phyloP scores from a whole-genome alignment of 2,888 invertebrate species.

The Brassicogethes aeneus region DNA sequence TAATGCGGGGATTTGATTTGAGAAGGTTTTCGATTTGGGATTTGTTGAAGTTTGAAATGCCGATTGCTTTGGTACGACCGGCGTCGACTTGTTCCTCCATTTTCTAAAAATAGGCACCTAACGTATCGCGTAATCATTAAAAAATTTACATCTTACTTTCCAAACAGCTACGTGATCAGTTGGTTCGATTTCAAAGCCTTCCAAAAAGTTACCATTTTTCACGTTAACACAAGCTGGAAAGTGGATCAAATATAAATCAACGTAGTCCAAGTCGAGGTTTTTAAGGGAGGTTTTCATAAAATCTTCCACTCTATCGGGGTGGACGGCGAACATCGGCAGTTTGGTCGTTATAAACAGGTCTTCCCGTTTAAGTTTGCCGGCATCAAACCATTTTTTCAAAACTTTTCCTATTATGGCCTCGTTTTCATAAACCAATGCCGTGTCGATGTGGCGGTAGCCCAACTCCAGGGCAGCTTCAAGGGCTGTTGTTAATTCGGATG shows the following conservation, averaged over 20 bases:
- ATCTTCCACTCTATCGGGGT: conserved; percentile 40
- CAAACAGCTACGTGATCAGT: conserved; percentile 20
- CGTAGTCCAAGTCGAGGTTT: conserved; percentile 22
- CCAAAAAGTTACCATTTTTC: conserved; percentile 3
- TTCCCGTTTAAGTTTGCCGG: conserved; percentile 58
- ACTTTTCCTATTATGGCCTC: conserved; percentile 65
- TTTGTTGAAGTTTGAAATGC: conserved; percentile 75
- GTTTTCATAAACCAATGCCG: conserved; percentile 67
- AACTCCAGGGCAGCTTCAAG: conserved; percentile 59
- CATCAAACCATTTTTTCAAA: conserved; percentile 58
- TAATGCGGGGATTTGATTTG: conserved; percentile 40
- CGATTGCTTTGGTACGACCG: conserved; percentile 68
- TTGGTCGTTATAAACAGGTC: conserved; percentile 78
- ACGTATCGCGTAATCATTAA: no score
- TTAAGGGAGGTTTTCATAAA: conserved; percentile 22
- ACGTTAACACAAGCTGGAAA: conserved; percentile 18
- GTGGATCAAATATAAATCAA: conserved; percentile 26
- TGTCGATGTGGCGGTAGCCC: conserved; percentile 76
- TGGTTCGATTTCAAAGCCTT: conserved; percentile 27
- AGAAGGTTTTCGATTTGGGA: conserved; percentile 62
- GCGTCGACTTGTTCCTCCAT: conserved; percentile 57
- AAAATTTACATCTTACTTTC: conserved; percentile 21
- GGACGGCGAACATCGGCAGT: conserved; percentile 52
- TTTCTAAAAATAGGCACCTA: conserved; percentile 20
- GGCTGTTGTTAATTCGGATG: conserved; percentile 52